Base-by-base conservation (phyloP, 2,113 vertebrate species). In the Archilochus colubris region DNA sequence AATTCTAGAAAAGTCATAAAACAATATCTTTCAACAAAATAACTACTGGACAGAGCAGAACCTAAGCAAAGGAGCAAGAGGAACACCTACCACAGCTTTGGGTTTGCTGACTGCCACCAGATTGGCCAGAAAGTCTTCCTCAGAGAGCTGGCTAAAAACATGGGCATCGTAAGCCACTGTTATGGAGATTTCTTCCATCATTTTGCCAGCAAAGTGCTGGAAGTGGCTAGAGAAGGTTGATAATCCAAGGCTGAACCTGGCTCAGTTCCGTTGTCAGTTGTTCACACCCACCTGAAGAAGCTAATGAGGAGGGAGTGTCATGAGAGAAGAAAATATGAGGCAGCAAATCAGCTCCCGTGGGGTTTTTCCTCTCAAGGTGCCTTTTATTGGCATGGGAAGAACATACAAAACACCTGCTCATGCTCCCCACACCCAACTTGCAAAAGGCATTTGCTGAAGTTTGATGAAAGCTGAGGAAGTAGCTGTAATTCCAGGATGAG, bases 111-210 rank as follows among this genome's bases (percentile, higher is more conserved):
- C 97, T 74, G 99, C 99, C 82, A 99, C 99, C 97, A 99, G 96
- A 33, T 96, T 98, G 90, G 98, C 98, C 96, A 99, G 97, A 57
- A 99, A 95, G 90, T 99, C 99, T 95, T 99, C 99, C 15, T 99
- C 98, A 0, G 91, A 96, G 67, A 98, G 98, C 94, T 99, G 99
- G 93, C 98, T 99, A 66, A 99, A 99, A 33, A 99, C 98, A 24
- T 99, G 99, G 86, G 99, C 99, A 40, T 99, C 97, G 27, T 99
- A 99, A 28, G 99, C 99, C 96, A 99, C 98, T 96, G 96, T 98
- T 87, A 99, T 99, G 80, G 99, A 99, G 97, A 99, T 94, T 97
- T 99, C 99, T 98, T 99, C 98, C 99, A 99, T 99, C 99, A 99
- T 99, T 96, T 96, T 99, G 97, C 86, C 63, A 33, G 86, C 91